These are phyloP conservation scores for Toxonevra muliebris DNA, from an alignment of 2,888 invertebrate genomes.

Conservation along the genomic window DNA sequence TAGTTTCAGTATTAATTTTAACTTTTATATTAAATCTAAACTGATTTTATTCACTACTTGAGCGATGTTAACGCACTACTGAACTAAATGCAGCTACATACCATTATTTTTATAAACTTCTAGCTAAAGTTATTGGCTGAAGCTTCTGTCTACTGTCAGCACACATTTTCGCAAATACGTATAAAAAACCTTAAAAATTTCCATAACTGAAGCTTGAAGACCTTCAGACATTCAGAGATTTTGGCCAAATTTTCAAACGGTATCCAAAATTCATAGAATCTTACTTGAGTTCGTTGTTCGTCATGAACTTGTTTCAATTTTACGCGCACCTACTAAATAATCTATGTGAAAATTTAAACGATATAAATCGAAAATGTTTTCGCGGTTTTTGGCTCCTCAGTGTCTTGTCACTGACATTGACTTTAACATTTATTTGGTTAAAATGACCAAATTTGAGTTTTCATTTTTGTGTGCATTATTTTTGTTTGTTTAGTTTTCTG, in stretches of 20 bases:
- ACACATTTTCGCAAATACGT: slow-evolving; percentile 1
- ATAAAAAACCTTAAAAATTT: slow-evolving; percentile 35
- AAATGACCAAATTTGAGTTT: not conserved
- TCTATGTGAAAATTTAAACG: too few species aligned
- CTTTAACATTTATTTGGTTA: not conserved
- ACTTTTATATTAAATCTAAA: too few species aligned
- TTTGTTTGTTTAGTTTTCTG: too few species aligned
- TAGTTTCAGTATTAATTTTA: too few species aligned
- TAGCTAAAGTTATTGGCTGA: too few species aligned
- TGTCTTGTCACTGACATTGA: not conserved
- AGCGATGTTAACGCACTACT: not conserved
- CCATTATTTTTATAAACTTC: not conserved
- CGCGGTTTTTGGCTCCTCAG: too few species aligned
- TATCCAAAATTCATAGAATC: not conserved
- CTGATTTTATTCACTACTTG: too few species aligned
- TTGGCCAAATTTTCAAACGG: slow-evolving; percentile 1
- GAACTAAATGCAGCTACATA: not conserved
- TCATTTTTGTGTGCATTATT: too few species aligned
- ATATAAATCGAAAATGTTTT: too few species aligned
- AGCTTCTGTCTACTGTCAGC: not conserved
- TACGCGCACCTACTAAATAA: too few species aligned
- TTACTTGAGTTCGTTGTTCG: not conserved
- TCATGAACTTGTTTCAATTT: not conserved
- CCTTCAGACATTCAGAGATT: slow-evolving; percentile 45
- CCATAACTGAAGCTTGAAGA: slow-evolving; percentile 49